Evolutionary conservation across 2,113 vertebrate species (phyloP).

Genomic region (Tympanuchus pallidicinctus): DNA sequence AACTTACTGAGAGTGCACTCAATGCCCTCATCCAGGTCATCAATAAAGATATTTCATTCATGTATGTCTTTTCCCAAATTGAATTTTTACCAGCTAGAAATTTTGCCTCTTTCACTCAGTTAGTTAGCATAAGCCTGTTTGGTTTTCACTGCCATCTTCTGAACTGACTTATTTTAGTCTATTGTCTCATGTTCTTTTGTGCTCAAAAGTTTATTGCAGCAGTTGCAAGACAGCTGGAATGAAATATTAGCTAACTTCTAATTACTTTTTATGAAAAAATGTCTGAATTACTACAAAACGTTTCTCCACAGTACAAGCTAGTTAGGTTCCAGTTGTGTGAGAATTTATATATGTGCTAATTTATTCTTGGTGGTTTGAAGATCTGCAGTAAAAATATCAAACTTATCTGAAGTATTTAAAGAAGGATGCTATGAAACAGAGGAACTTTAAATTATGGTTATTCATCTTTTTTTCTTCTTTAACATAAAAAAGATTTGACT

Average conservation of each 20-base stretch:
- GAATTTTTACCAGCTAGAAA: conserved; percentile 6
- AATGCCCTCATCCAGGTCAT: no score
- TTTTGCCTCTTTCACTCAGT: neutral
- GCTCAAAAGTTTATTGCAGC: conserved; percentile 6
- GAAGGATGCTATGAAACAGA: neutral
- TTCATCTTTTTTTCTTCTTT: neutral
- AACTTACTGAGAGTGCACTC: no score
- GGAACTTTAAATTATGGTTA: neutral
- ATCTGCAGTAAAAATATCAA: neutral
- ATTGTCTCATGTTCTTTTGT: neutral
- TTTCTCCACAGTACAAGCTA: neutral
- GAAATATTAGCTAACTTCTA: conserved; percentile 12
- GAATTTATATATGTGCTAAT: neutral
- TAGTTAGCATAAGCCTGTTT: neutral
- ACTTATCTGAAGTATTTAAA: neutral
- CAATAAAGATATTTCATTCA: neutral
- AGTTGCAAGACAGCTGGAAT: neutral
- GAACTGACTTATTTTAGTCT: neutral
- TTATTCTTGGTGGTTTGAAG: neutral
- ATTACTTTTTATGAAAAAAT: conserved; percentile 8
- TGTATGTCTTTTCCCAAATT: fast-evolving
- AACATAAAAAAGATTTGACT: neutral
- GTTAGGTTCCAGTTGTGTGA: neutral
- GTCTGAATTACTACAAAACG: conserved; percentile 11
- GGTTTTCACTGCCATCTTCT: neutral